phyloP scores from a whole-genome alignment of 1,140 invertebrate species.

The Lasaia peninsularis region DNA sequence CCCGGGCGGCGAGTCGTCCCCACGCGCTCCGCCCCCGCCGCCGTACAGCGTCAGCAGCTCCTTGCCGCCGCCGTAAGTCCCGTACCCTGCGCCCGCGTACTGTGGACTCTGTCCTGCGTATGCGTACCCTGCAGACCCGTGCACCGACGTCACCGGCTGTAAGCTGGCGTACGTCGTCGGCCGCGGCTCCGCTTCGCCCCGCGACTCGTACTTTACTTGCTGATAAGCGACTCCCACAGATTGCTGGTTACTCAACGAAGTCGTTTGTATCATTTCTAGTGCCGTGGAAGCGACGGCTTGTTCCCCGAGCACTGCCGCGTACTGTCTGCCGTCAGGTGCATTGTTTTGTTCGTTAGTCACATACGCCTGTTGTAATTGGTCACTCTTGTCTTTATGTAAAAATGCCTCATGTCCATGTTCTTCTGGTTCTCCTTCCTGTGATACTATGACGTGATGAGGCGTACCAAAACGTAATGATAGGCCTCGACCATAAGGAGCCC shows the following conservation, averaged over 20 bases:
- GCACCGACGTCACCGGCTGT: conserved; percentile 67
- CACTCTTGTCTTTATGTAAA: conserved; percentile 48
- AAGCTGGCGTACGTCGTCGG: conserved; percentile 69
- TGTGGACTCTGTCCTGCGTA: conserved; percentile 56
- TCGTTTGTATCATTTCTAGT: conserved; percentile 69
- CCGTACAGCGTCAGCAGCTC: conserved; percentile 68
- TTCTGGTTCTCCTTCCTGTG: conserved; percentile 46
- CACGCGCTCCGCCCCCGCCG: conserved; percentile 34
- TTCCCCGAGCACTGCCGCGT: conserved; percentile 48
- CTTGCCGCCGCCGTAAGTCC: conserved; percentile 51
- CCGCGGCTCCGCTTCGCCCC: conserved; percentile 51
- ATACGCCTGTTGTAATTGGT: conserved; percentile 49
- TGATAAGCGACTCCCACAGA: conserved; percentile 66
- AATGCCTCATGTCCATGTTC: conserved; percentile 47
- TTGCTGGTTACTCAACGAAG: conserved; percentile 60
- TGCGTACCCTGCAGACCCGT: conserved; percentile 41
- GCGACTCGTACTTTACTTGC: conserved; percentile 70
- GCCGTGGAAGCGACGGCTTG: conserved; percentile 48
- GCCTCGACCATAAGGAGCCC: conserved; percentile 37
- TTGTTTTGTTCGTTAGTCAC: conserved; percentile 28
- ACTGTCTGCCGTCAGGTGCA: conserved; percentile 44
- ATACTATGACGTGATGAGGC: conserved; percentile 52
- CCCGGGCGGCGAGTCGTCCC: conserved; percentile 65
- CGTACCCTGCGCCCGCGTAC: conserved; percentile 50
- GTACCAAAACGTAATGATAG: conserved; percentile 52